Percentiles rank a stretch among this genome's conserved stretches.
Evolutionary conservation across 2,888 invertebrate species (phyloP).

Genomic region (Drosophila cognata): DNA sequence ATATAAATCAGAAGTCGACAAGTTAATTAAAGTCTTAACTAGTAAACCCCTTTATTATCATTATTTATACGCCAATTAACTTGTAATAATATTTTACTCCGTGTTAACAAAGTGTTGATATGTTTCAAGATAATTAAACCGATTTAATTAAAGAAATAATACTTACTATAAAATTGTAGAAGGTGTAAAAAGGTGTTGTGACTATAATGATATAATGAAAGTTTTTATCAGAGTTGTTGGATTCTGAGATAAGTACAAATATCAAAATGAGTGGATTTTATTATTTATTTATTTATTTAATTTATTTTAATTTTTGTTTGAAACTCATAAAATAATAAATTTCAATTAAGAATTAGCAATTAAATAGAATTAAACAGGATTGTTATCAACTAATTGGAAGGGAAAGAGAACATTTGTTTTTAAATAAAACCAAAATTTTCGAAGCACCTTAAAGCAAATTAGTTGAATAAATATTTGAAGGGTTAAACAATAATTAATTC

Average conservation of each 20-base stretch:
- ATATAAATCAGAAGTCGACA: constrained; percentile 52
- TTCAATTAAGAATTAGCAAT: neutral
- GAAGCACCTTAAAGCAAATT: neutral
- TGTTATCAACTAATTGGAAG: neutral
- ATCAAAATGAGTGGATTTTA: neutral
- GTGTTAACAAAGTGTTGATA: constrained; percentile 28
- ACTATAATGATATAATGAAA: neutral
- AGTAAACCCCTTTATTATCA: constrained; percentile 27
- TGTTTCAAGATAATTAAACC: constrained; percentile 11
- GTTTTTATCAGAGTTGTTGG: neutral
- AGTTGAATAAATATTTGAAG: neutral
- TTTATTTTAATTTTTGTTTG: too few relatives aligned
- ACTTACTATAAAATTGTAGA: neutral
- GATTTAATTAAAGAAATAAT: neutral
- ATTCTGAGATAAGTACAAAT: too few relatives aligned
- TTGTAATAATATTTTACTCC: constrained; percentile 13
- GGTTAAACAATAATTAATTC: neutral
- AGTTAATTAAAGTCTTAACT: constrained; percentile 44
- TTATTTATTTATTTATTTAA: neutral
- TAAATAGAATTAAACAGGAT: neutral
- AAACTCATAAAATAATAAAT: neutral
- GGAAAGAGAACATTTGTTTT: neutral
- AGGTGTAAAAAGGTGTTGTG: neutral
- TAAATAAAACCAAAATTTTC: neutral
- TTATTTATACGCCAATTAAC: constrained; percentile 30